These are phyloP conservation scores for Syngnathus scovelli DNA, from an alignment of 2,113 vertebrate genomes.

Conservation along the genomic window DNA sequence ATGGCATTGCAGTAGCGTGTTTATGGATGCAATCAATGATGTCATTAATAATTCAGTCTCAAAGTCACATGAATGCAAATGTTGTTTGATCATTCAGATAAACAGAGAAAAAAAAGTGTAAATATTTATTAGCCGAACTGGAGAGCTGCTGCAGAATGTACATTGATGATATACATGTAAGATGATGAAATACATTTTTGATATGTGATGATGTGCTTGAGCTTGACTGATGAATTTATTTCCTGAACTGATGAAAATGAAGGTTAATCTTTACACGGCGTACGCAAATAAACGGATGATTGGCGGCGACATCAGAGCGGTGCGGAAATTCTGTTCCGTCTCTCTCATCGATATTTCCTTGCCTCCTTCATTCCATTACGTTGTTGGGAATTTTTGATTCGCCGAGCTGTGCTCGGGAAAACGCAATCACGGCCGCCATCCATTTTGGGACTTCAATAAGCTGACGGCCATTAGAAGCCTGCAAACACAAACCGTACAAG, in stretches of 20 bases:
- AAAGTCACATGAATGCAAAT: constrained; percentile 38
- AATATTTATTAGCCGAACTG: constrained; percentile 53
- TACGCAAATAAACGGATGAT: constrained; percentile 32
- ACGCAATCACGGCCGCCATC: constrained; percentile 35
- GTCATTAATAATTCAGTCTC: not conserved
- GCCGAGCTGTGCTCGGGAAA: constrained; percentile 19
- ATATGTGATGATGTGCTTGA: constrained; percentile 36
- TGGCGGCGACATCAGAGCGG: constrained; percentile 19
- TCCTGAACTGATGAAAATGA: constrained; percentile 54
- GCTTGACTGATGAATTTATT: constrained; percentile 60
- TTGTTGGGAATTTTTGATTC: constrained; percentile 42
- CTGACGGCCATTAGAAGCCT: constrained; percentile 41
- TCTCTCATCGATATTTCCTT: constrained; percentile 12
- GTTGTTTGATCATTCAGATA: constrained; percentile 66
- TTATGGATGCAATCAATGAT: not conserved
- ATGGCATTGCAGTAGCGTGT: not conserved
- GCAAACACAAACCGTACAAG: constrained; percentile 28
- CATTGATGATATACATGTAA: constrained; percentile 6
- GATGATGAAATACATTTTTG: constrained; percentile 16
- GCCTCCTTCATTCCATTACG: constrained; percentile 38
- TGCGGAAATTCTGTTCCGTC: not conserved
- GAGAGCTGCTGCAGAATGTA: constrained; percentile 18
- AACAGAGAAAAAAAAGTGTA: constrained; percentile 49
- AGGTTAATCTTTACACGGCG: constrained; percentile 49
- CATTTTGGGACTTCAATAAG: constrained; percentile 36